Evolutionary conservation across 2,797 vertebrate species (phyloP).

Genomic region (Myotis daubentonii): DNA sequence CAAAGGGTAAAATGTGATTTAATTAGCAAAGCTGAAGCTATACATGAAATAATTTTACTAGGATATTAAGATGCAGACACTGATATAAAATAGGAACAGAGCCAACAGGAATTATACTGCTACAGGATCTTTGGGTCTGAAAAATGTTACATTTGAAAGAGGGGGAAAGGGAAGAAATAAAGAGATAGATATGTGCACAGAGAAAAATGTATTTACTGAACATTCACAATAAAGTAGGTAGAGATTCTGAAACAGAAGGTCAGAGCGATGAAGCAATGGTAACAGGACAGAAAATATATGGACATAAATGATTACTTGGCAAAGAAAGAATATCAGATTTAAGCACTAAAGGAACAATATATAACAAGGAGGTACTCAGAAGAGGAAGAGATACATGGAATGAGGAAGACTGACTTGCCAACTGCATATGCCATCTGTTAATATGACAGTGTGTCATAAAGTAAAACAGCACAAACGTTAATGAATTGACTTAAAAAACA

Average conservation of each 20-base stretch:
- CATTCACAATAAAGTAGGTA: constrained; percentile 13
- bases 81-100: background rate
- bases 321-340: constrained; percentile 21
- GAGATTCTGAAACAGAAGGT: constrained; percentile 52
- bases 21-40: background rate
- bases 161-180: background rate
- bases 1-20: background rate
- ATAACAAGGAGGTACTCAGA: constrained; percentile 7
- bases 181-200: background rate
- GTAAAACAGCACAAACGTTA: constrained; percentile 50
- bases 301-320: constrained; percentile 49
- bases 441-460: constrained; percentile 19
- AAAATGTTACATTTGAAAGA: background rate
- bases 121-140: background rate
- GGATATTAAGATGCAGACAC: background rate
- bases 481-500: constrained; percentile 54
- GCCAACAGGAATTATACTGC: background rate
- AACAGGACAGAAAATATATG: background rate
- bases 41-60: background rate
- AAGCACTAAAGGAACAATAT: constrained; percentile 24
- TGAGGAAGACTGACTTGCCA: constrained; percentile 54
- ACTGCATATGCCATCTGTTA: constrained; percentile 65
- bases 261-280: background rate
- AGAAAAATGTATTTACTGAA: background rate
- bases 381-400: constrained; percentile 20